phyloP scores from a whole-genome alignment of 2,113 vertebrate genomes.

The Entomyzon cyanotis region DNA sequence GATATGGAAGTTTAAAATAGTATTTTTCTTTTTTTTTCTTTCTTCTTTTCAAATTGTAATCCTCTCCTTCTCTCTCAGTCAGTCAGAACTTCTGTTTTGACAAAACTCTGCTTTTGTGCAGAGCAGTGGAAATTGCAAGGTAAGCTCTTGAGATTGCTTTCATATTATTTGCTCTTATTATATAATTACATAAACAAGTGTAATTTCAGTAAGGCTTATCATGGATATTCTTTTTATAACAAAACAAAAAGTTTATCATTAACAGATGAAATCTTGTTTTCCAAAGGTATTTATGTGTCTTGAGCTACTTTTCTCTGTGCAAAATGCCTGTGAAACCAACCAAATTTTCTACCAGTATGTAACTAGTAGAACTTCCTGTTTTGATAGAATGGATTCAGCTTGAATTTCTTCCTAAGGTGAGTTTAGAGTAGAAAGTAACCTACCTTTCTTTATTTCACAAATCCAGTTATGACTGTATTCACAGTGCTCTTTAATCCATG shows the following conservation, averaged over 20 bases:
- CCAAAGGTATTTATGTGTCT: neutral
- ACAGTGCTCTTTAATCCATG: conserved; percentile 9
- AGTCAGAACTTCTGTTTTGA: neutral
- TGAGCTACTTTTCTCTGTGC: neutral
- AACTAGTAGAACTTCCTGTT: neutral
- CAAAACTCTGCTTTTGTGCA: neutral
- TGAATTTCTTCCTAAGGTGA: neutral
- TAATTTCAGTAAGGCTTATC: neutral
- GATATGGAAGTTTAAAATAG: neutral
- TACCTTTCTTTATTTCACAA: conserved; percentile 45
- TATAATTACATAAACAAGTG: neutral
- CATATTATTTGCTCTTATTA: neutral
- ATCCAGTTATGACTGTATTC: conserved; percentile 51
- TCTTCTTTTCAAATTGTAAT: neutral
- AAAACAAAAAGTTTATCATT: neutral
- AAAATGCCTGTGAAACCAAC: neutral
- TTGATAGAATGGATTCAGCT: neutral
- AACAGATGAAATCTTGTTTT: neutral
- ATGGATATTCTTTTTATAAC: neutral
- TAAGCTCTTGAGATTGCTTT: neutral
- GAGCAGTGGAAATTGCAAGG: neutral
- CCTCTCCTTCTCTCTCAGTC: neutral
- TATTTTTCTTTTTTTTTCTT: neutral
- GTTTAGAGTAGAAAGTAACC: neutral
- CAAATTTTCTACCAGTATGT: neutral